Percentiles rank a stretch among this genome's conserved stretches.
phyloP scores from a whole-genome alignment of 2,113 vertebrate species.

The Dicentrarchus labrax region DNA sequence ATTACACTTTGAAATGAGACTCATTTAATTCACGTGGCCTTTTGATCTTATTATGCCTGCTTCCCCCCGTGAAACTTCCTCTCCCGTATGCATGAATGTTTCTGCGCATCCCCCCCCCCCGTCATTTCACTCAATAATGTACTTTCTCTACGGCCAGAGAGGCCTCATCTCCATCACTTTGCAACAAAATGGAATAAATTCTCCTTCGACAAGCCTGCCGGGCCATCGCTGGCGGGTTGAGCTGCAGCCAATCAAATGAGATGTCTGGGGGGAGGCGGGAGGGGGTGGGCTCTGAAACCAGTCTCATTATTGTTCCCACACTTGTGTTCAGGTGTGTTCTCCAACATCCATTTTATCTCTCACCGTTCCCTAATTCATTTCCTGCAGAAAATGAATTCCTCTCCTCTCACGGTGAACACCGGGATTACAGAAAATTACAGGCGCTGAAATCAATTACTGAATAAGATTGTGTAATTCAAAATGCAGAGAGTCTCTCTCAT shows the following conservation, averaged over 20 bases:
- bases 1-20: slow-evolving; percentile 25
- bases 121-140: slow-evolving; percentile 57
- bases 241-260: slow-evolving; percentile 68
- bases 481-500: slow-evolving; percentile 27
- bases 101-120: slow-evolving; percentile 25
- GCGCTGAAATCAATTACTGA: slow-evolving; percentile 72
- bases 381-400: slow-evolving; percentile 75
- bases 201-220: slow-evolving; percentile 47
- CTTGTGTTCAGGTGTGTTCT: slow-evolving; percentile 74
- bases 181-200: slow-evolving; percentile 71
- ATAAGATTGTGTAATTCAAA: slow-evolving; percentile 55
- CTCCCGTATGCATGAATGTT: slow-evolving; percentile 26
- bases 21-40: slow-evolving; percentile 26
- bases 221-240: slow-evolving; percentile 48
- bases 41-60: slow-evolving; percentile 11
- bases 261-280: background rate
- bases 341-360: slow-evolving; percentile 74
- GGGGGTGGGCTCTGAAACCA: slow-evolving; percentile 46
- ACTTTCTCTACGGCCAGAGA: slow-evolving; percentile 61
- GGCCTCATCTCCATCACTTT: slow-evolving; percentile 70
- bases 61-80: background rate
- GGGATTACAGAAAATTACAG: slow-evolving; percentile 78
- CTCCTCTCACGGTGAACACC: slow-evolving; percentile 58
- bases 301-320: slow-evolving; percentile 62
- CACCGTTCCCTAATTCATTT: slow-evolving; percentile 66